A percentile compares a stretch with the other conserved stretches of the same genome.
Evolutionary conservation across 2,113 vertebrate genomes (phyloP).

Genomic region (Percopsis transmontana): DNA sequence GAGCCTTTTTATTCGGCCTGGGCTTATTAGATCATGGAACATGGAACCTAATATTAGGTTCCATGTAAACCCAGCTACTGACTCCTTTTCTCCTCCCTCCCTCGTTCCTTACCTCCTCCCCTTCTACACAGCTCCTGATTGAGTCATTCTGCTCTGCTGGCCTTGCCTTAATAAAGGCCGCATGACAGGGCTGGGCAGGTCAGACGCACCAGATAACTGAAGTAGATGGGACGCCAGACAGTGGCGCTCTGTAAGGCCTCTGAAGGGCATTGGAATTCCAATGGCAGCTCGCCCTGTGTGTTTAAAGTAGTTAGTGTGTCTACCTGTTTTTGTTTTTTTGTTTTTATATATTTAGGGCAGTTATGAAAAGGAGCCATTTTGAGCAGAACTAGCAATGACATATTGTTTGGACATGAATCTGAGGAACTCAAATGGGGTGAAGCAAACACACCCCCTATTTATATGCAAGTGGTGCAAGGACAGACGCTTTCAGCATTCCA

Average conservation of each 20-base stretch:
- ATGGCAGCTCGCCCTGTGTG: constrained; percentile 35
- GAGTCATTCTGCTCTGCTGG: not conserved
- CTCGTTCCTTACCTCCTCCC: not conserved
- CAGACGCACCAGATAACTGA: constrained; percentile 3
- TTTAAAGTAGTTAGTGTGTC: constrained; percentile 12
- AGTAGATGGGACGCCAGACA: constrained; percentile 14
- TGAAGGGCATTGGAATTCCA: constrained; percentile 7
- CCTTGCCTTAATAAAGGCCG: constrained; percentile 9
- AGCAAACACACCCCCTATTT: no score
- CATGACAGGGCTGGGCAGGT: not conserved
- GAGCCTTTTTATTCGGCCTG: no score
- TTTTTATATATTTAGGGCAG: not conserved
- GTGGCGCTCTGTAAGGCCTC: constrained; percentile 18
- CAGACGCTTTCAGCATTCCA: no score
- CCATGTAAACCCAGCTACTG: no score
- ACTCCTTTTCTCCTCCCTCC: no score
- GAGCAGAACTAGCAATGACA: no score
- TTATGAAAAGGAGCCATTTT: no score
- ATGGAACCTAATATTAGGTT: no score
- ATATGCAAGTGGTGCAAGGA: no score
- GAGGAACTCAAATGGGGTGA: no score
- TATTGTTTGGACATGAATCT: not conserved
- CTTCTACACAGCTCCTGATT: constrained; percentile 3
- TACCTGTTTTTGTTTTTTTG: no score
- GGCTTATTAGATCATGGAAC: no score